Percentiles rank a stretch among this genome's conserved stretches.
phyloP scores from a whole-genome alignment of 2,113 vertebrate genomes.

The Murina feae region DNA sequence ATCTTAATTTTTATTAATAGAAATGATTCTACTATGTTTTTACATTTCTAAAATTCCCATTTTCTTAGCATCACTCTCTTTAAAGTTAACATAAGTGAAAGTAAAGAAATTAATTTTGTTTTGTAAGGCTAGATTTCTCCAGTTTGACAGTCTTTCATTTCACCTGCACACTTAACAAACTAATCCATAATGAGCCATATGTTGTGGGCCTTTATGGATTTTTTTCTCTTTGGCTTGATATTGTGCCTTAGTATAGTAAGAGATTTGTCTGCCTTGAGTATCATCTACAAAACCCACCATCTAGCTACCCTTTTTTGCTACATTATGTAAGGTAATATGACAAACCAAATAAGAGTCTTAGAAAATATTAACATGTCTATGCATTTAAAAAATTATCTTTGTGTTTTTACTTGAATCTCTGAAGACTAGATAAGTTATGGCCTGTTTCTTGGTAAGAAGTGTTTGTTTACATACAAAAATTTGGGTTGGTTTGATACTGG shows the following conservation, averaged over 20 bases:
- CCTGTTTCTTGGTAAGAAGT: neutral
- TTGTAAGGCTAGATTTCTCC: neutral
- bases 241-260: neutral
- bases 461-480: neutral
- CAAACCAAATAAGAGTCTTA: neutral
- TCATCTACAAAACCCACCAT: neutral
- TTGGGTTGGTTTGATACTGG: neutral
- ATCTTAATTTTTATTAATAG: neutral
- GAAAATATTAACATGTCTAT: neutral
- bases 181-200: neutral
- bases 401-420: neutral
- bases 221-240: neutral
- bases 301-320: neutral
- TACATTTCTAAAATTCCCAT: neutral
- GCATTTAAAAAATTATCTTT: neutral
- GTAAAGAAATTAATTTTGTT: neutral
- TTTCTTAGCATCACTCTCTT: neutral
- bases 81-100: neutral
- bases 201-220: neutral
- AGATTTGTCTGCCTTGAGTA: neutral
- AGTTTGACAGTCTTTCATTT: neutral
- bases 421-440: neutral
- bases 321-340: neutral
- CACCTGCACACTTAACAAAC: neutral
- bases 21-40: neutral